Evolutionary conservation across 1,140 invertebrate species (phyloP), one percentile per base, ranked within the genome.

Genomic region (Philotrypesis tridentata): DNA sequence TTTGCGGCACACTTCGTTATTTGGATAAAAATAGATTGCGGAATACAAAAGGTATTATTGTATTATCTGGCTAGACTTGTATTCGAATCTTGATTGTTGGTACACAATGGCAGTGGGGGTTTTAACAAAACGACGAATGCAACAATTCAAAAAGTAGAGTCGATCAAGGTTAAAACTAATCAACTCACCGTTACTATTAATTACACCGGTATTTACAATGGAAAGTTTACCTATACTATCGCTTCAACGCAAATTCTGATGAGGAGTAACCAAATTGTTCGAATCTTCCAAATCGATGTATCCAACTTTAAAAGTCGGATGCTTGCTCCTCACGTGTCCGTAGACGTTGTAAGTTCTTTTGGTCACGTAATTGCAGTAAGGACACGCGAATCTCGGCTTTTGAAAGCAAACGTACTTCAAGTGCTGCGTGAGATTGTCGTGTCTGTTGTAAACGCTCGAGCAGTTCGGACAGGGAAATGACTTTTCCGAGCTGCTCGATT

Each of bases 381-480:
- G 89, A 84, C 93, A 93, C 33, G 90, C 88, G 82, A 93, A 92
- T 72, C 91, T 86, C 8, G 93, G 92, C 75, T 93, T 92, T 40
- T 92, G 89, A 6, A 92, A 92, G 78, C 93, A 93, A 9, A 84
- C 92, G 86, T 88, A 92, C 37, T 88, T 88, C 82, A 92, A 80
- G 85, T 93, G 93, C 17, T 92, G 87, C 6, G 90, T 90, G 83
- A 93, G 89, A 75, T 93, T 92, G 77, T 93, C 93, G 84, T 93
- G 93, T 75, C 92, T 89, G 14, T 92, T 89, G 82, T 93, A 93
- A 61, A 91, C 88, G 27, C 89, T 91, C 4, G 88, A 87, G 87
- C 93, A 94, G 81, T 93, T 90, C 48, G 92, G 91, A 87, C 94
- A 94, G 25, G 92, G 92, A 84, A 94, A 95, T 0, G 78, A 71